phyloP scores from a whole-genome alignment of 2,888 invertebrate species.

The Clusia tigrina region DNA sequence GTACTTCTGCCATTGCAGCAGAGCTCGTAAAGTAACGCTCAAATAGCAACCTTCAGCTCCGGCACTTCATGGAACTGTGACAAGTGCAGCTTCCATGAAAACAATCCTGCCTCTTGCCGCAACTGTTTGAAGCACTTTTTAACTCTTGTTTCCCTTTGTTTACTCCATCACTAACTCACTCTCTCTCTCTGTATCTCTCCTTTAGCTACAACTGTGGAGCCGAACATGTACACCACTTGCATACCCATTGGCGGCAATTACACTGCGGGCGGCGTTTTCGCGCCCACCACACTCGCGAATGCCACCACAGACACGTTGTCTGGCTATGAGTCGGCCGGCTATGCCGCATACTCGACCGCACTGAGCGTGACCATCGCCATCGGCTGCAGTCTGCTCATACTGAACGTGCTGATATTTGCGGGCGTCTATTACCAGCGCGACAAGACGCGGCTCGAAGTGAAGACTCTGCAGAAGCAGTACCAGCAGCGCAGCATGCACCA shows the following conservation, averaged over 20 bases:
- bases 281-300: constrained; percentile 69
- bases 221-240: constrained; percentile 66
- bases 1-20: constrained; percentile 15
- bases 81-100: too few relatives aligned
- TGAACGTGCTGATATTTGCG: constrained; percentile 93
- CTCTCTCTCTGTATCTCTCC: constrained; percentile 19
- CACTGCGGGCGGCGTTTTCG: constrained; percentile 60
- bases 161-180: background rate
- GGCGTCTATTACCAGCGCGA: constrained; percentile 94
- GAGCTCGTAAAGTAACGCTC: too few relatives aligned
- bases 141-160: background rate
- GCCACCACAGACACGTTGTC: constrained; percentile 80
- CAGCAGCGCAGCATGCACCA: constrained; percentile 74
- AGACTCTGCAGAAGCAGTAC: constrained; percentile 76
- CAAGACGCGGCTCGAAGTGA: constrained; percentile 83
- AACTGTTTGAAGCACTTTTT: too few relatives aligned
- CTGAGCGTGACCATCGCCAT: constrained; percentile 95
- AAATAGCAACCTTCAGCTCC: too few relatives aligned
- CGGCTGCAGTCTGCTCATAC: constrained; percentile 90
- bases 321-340: constrained; percentile 82
- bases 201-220: constrained; percentile 64
- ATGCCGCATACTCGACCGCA: constrained; percentile 90
- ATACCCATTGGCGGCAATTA: constrained; percentile 66
- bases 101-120: too few relatives aligned
- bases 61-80: too few relatives aligned